Conservation (phyloP, 2,113 vertebrate genomes). For the Morone chrysops region DNA sequence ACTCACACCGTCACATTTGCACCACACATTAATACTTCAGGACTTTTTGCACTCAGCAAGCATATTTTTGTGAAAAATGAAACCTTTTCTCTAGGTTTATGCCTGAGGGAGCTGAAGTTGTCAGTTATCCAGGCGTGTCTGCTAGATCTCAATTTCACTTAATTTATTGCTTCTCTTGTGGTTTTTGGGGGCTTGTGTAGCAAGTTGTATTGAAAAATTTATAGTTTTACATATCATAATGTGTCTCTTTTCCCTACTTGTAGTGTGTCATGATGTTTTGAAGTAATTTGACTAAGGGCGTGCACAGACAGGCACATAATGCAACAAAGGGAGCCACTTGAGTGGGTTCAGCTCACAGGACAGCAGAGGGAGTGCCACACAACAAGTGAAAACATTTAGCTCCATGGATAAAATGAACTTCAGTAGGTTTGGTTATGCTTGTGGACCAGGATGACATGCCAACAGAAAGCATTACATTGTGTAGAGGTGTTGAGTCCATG, state of each 20-base stretch:
- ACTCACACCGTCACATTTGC: slow-evolving; percentile 27
- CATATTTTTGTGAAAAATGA: slow-evolving; percentile 61
- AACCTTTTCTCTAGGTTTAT: slow-evolving; percentile 41
- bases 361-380: neutral
- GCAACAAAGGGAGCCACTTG: slow-evolving; percentile 26
- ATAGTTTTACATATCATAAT: slow-evolving; percentile 34
- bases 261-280: slow-evolving; percentile 56
- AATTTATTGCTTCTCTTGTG: slow-evolving; percentile 58
- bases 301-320: neutral
- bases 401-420: neutral
- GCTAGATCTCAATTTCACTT: slow-evolving; percentile 61
- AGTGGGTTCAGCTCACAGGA: slow-evolving; percentile 29
- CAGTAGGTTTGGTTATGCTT: neutral
- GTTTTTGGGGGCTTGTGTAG: slow-evolving; percentile 40
- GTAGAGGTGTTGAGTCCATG: neutral
- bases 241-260: slow-evolving; percentile 23
- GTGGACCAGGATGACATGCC: slow-evolving; percentile 5
- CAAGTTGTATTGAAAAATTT: slow-evolving; percentile 53
- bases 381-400: slow-evolving; percentile 27
- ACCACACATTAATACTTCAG: slow-evolving; percentile 56
- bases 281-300: slow-evolving; percentile 35
- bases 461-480: neutral
- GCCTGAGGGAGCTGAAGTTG: slow-evolving; percentile 26
- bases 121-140: slow-evolving; percentile 49
- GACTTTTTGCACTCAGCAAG: slow-evolving; percentile 52